These are phyloP conservation scores for Callospermophilus lateralis DNA, from an alignment of 2,113 vertebrate species.

Conservation along the genomic window DNA sequence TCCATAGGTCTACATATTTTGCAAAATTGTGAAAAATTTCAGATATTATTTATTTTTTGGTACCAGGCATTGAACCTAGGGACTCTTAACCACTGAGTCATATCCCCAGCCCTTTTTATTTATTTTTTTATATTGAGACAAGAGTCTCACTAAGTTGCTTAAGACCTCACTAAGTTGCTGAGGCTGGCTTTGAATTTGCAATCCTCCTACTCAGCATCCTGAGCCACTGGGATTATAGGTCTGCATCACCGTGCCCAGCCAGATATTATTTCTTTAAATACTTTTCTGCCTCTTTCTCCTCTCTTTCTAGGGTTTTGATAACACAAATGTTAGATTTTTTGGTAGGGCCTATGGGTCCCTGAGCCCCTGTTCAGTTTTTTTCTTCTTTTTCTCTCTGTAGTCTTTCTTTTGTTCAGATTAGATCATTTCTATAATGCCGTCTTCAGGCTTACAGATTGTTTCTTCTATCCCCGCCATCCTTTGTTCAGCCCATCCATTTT, in stretches of 20 bases:
- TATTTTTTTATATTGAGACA: no score
- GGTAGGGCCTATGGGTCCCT: neutral
- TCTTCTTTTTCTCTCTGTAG: neutral
- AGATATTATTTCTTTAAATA: slow-evolving; percentile 33
- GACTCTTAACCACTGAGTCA: no score
- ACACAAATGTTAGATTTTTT: neutral
- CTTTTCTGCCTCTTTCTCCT: neutral
- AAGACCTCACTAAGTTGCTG: no score
- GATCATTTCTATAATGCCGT: neutral
- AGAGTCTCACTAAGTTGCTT: no score
- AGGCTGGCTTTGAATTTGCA: no score
- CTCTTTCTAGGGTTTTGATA: neutral
- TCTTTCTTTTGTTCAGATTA: neutral
- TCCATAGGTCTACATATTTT: neutral
- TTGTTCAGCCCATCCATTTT: neutral
- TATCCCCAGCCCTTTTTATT: no score
- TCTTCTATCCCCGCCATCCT: neutral
- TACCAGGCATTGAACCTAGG: no score
- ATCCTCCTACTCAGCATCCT: no score
- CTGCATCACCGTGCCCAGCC: no score
- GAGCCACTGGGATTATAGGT: no score
- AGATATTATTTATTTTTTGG: slow-evolving; percentile 2
- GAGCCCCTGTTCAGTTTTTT: neutral
- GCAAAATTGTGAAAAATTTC: neutral
- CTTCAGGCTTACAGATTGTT: neutral